phyloP scores from a whole-genome alignment of 2,888 invertebrate species.

The Cephus sareptanus region DNA sequence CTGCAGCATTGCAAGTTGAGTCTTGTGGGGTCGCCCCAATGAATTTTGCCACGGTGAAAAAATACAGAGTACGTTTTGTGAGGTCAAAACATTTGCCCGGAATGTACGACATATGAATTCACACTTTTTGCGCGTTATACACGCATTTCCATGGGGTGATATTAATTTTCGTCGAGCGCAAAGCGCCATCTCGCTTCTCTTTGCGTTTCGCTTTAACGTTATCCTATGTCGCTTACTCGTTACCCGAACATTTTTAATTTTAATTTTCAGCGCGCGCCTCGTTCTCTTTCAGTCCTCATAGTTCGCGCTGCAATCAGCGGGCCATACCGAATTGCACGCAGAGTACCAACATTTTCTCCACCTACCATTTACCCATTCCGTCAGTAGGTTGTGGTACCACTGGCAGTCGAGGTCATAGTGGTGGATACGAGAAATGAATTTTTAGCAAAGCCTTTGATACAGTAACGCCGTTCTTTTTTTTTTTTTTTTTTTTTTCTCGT shows the following conservation, averaged over 20 bases:
- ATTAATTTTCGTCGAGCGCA: constrained; percentile 49
- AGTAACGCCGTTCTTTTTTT: neutral
- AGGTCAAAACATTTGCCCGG: constrained; percentile 1
- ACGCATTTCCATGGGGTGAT: constrained; percentile 38
- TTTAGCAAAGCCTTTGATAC: neutral
- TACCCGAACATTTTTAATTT: constrained; percentile 53
- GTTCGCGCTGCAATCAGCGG: neutral
- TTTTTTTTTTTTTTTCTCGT: neutral
- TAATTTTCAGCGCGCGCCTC: constrained; percentile 34
- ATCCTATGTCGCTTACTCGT: constrained; percentile 53
- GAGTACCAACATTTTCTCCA: neutral
- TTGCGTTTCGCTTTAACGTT: constrained; percentile 43
- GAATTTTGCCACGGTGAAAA: neutral
- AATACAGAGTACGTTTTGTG: neutral
- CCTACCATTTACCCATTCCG: no score
- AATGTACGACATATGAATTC: constrained; percentile 31
- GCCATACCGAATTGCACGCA: neutral
- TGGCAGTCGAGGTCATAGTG: neutral
- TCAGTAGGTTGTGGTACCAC: neutral
- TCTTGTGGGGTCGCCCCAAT: neutral
- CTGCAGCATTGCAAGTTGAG: neutral
- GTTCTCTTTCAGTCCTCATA: neutral
- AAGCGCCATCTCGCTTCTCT: constrained; percentile 39
- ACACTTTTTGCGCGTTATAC: constrained; percentile 37
- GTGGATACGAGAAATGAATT: neutral